These are phyloP conservation scores for Odontesthes bonariensis DNA, from an alignment of 2,113 vertebrate genomes.

Conservation along the genomic window DNA sequence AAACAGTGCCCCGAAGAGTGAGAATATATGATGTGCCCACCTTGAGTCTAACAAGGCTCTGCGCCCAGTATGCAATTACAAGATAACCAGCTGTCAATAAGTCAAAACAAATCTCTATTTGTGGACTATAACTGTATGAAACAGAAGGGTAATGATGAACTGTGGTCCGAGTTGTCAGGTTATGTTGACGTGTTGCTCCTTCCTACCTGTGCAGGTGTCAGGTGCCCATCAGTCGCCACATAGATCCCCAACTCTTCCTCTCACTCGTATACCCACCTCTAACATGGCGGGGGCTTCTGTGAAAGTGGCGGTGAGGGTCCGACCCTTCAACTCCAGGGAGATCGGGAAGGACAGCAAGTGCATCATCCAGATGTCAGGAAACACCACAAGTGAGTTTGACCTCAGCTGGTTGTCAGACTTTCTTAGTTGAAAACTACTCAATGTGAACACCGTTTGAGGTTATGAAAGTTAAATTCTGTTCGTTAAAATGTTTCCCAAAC, in stretches of 20 bases:
- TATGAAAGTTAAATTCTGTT: neutral
- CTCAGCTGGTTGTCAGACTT: neutral
- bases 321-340: constrained; percentile 98
- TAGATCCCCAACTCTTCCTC: constrained; percentile 57
- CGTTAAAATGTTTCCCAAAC: too few relatives aligned
- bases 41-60: neutral
- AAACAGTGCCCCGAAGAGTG: constrained; percentile 11
- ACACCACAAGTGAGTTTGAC: constrained; percentile 94
- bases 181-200: neutral
- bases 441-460: neutral
- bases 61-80: too few relatives aligned
- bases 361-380: constrained; percentile 98
- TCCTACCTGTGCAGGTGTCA: constrained; percentile 64
- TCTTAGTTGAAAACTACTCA: neutral
- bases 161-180: neutral
- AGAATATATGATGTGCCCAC: constrained; percentile 14
- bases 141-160: neutral
- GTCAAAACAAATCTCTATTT: too few relatives aligned
- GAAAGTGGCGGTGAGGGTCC: constrained; percentile 97
- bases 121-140: neutral
- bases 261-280: constrained; percentile 41
- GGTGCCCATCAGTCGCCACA: constrained; percentile 52
- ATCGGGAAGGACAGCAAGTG: constrained; percentile 96
- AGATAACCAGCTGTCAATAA: too few relatives aligned
- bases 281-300: constrained; percentile 94